These are phyloP conservation scores for Sinohyriopsis cumingii DNA, from an alignment of 2,888 invertebrate genomes.

Conservation along the genomic window DNA sequence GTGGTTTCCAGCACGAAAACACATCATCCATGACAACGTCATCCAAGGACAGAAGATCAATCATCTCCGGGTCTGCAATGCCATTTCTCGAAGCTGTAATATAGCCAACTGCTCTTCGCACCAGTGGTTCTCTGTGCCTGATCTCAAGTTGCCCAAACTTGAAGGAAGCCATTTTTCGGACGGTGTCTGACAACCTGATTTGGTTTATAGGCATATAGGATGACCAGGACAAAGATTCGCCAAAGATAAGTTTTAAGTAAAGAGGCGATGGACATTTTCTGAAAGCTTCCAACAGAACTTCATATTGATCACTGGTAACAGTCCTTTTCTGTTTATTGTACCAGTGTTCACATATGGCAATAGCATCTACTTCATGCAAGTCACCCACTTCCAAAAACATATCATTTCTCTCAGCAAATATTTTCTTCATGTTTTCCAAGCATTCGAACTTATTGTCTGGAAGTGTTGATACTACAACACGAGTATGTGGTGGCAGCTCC, in stretches of 20 bases:
- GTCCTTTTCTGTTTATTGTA: constrained; percentile 38
- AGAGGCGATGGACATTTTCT: constrained; percentile 58
- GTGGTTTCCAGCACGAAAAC: constrained; percentile 32
- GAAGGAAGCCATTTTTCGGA: constrained; percentile 55
- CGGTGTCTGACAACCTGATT: constrained; percentile 52
- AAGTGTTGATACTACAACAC: constrained; percentile 77
- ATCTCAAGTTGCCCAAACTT: constrained; percentile 64
- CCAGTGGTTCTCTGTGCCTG: constrained; percentile 64
- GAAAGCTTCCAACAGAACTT: constrained; percentile 79
- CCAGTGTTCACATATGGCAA: constrained; percentile 57
- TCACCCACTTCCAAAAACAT: constrained; percentile 56
- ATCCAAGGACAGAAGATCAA: constrained; percentile 75
- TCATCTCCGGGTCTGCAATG: constrained; percentile 85
- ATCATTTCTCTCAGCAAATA: constrained; percentile 39
- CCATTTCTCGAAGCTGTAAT: constrained; percentile 85
- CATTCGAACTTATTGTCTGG: constrained; percentile 57
- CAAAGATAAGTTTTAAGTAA: constrained; percentile 58
- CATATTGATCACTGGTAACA: constrained; percentile 77
- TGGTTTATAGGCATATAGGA: constrained; percentile 48
- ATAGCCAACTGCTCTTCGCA: constrained; percentile 78
- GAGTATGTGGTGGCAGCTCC: constrained; percentile 82
- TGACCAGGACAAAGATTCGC: constrained; percentile 58
- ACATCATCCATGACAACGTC: constrained; percentile 62
- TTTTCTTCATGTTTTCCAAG: constrained; percentile 43
- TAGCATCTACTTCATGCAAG: constrained; percentile 52